Percentiles rank a stretch among this genome's conserved stretches.
Evolutionary conservation across 2,888 invertebrate species (phyloP).

Genomic region (Ellobium chinense): DNA sequence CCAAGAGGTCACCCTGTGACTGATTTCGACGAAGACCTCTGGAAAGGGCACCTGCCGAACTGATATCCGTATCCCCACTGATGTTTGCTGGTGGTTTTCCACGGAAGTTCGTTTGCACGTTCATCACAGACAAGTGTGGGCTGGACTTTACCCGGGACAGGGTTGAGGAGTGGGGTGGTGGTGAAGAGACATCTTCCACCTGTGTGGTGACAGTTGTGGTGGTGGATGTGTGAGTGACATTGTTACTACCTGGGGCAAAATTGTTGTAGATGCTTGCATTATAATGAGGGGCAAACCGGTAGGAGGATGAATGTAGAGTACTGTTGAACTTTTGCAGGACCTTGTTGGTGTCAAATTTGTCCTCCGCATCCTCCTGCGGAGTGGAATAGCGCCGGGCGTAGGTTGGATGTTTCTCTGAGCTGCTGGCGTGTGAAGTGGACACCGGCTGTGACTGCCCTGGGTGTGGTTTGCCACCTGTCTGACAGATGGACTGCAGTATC

Average conservation of each 20-base stretch:
- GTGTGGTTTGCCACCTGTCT: neutral
- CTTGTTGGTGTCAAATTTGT: neutral
- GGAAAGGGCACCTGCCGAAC: neutral
- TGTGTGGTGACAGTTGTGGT: neutral
- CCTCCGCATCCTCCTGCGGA: neutral
- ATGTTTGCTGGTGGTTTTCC: neutral
- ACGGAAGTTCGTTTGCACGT: neutral
- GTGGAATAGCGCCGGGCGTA: constrained; percentile 6
- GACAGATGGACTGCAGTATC: constrained; percentile 22
- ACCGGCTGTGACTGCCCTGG: neutral
- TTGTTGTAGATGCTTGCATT: neutral
- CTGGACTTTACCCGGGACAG: neutral
- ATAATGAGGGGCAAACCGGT: neutral
- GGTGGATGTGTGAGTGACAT: neutral
- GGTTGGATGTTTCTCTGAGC: neutral
- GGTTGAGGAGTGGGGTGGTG: neutral
- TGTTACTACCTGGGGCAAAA: neutral
- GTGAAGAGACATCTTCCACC: neutral
- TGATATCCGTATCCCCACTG: neutral
- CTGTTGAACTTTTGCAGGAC: neutral
- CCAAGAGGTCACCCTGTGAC: neutral
- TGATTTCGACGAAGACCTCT: neutral
- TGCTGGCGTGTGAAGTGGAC: too few species aligned
- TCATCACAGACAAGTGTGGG: neutral
- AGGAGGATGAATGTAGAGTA: neutral